These are phyloP conservation scores for Amiota mariae DNA, from an alignment of 2,888 invertebrate genomes.

Conservation along the genomic window DNA sequence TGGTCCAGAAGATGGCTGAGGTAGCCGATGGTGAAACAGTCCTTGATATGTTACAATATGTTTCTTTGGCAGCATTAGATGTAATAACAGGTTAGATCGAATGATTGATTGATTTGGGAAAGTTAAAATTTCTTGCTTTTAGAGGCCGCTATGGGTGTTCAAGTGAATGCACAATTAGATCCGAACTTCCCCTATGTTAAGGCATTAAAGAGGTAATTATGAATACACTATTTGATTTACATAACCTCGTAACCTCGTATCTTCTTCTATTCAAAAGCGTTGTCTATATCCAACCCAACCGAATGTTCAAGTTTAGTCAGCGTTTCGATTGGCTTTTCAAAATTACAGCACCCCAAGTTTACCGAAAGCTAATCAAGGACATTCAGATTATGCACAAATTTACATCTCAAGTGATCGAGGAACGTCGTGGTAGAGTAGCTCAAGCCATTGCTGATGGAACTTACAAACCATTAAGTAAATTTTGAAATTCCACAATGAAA, in stretches of 20 bases:
- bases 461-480: conserved; percentile 52
- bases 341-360: conserved; percentile 49
- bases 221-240: background rate
- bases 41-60: conserved; percentile 77
- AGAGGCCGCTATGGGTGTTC: conserved; percentile 66
- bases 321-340: conserved; percentile 60
- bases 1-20: conserved; percentile 76
- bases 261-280: conserved; percentile 43
- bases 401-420: conserved; percentile 61
- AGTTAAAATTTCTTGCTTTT: conserved; percentile 2
- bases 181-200: conserved; percentile 81
- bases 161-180: conserved; percentile 76
- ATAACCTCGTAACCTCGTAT: background rate
- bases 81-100: conserved; percentile 71
- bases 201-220: conserved; percentile 78
- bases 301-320: conserved; percentile 59
- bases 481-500: background rate
- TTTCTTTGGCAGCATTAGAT: conserved; percentile 77
- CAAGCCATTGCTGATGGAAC: conserved; percentile 53
- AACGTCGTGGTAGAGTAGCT: conserved; percentile 53
- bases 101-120: background rate
- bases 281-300: conserved; percentile 56
- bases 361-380: conserved; percentile 47
- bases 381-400: conserved; percentile 61
- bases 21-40: conserved; percentile 62